Evolutionary conservation across 2,888 invertebrate genomes (phyloP), one percentile per base, ranked within the genome.

Genomic region (Leptopilina drosophilae): DNA sequence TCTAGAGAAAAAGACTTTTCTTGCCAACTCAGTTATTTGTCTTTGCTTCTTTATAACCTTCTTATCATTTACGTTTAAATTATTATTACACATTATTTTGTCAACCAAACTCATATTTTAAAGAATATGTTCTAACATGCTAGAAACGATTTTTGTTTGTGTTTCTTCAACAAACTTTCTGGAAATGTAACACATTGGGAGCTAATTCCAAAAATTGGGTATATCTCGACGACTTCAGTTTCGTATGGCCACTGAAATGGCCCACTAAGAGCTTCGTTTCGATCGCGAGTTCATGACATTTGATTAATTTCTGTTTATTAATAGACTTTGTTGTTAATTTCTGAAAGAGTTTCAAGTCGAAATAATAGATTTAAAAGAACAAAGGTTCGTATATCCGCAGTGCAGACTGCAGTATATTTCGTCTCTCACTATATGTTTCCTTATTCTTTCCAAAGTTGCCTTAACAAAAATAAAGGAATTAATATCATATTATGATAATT

Each of bases 371-470:
- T 15, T 33, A 77, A 69, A 69, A 69, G 26, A 69, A 26, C 46
- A 53, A 26, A 26, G 3, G 80, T 83, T 84, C 84, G 85, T 86
- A 84, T 84, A 87, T 87, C 89, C 83, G 88, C 88, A 89, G 85
- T 89, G 88, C 87, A 88, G 87, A 87, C 89, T 85, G 87, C 89
- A 86, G 87, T 87, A 84, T 85, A 82, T 80, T 81, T 77, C 8
- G 78, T 64, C 76, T 80, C 77, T 75, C 76, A 77, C 5, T 9
- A n/a, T 56, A 67, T 46, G 14, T 26, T 53, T 73, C 53, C n/a
- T 53, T 26, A 26, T 33, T 56, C 33, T n/a, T 9, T 20, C 33
- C 9, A 9, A n/a, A 33, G 56, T 73, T 26, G n/a, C 42, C 7
- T 53, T 8, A 15, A 66, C 26, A 8, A 12, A 33, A 20, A 40